Base-by-base conservation (phyloP, 2,797 vertebrate genomes). In the Enteromius argenteus region DNA sequence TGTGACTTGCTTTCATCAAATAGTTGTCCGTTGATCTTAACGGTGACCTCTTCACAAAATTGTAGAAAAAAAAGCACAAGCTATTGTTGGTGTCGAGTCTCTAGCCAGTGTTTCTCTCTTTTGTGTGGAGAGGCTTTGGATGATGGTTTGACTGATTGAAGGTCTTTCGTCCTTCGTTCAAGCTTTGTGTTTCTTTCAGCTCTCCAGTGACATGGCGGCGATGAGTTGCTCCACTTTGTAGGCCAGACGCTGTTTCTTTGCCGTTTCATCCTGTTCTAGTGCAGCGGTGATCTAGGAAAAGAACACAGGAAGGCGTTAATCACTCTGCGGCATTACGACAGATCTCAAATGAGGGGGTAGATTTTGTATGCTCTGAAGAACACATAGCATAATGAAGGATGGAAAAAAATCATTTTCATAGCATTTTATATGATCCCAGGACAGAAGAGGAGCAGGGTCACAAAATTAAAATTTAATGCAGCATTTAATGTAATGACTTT, bases 211-310 rank as follows among this genome's bases (percentile, higher is more conserved):
- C 98, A 99, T 99, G 91, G 97, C 97, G 15, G 92, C 91, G 67
- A 99, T 98, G 79, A 99, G 96, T 88, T 99, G 97, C 88, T 99
- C 97, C 90, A 99, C 97, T 92, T 99, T 99, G 94, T 97, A 98
- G 0, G 97, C 96, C 92, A 99, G 92, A 44, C 96, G 94, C 93
- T 99, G 98, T 90, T 98, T 96, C 88, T 95, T 95, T 0, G 97
- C 98, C 90, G 98, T 97, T 15, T 99, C 98, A 0, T 99, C 98
- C 89, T 97, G 97, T 88, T 99, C 97, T 90, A 99, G 89, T 1
- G 97, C 97, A 8, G 96, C 93, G 0, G 96, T 97, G 90, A 99
- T 97, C 98, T 99, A 93, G 19, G 21, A 9, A 76, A 42, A 60
- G 68, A 79, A 83, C 39, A 68, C 37, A 66, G 51, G 1, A 53